phyloP scores from a whole-genome alignment of 1,140 invertebrate genomes.

The Euwallacea fornicatus region DNA sequence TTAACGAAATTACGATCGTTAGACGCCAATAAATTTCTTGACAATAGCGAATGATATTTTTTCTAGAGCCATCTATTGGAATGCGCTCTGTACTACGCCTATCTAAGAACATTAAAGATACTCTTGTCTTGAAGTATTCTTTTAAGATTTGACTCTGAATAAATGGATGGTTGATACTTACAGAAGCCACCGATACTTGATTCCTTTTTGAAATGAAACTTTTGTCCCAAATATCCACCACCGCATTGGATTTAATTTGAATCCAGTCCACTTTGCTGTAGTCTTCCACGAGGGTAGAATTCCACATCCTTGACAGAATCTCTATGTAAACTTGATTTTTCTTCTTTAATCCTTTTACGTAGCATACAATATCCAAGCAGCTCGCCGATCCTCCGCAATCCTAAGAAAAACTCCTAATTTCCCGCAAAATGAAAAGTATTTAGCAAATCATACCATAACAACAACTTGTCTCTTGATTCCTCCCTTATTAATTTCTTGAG shows the following conservation, averaged over 20 bases:
- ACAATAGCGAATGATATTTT: no score
- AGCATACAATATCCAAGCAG: slow-evolving; percentile 83
- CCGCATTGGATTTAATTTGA: slow-evolving; percentile 75
- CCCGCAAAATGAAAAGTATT: not conserved
- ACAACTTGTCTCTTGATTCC: slow-evolving; percentile 61
- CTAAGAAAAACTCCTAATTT: slow-evolving; percentile 11
- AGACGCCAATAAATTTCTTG: no score
- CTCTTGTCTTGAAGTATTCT: no score
- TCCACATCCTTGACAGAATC: slow-evolving; percentile 84
- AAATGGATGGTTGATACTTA: not conserved
- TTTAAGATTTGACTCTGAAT: not conserved
- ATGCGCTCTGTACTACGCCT: no score
- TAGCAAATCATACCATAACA: slow-evolving; percentile 29
- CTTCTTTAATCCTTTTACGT: slow-evolving; percentile 72
- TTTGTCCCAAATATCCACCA: slow-evolving; percentile 70
- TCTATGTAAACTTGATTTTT: slow-evolving; percentile 76
- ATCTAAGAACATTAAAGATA: not conserved
- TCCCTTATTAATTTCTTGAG: slow-evolving; percentile 64
- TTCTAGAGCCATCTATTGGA: no score
- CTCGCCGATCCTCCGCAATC: slow-evolving; percentile 65
- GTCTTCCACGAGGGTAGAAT: slow-evolving; percentile 84
- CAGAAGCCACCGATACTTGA: slow-evolving; percentile 50
- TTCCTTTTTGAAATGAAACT: slow-evolving; percentile 71
- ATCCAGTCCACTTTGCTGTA: slow-evolving; percentile 84
- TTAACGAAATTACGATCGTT: no score